Conservation (phyloP, 2,888 invertebrate species). For the Trypoxylon attenuatum region DNA sequence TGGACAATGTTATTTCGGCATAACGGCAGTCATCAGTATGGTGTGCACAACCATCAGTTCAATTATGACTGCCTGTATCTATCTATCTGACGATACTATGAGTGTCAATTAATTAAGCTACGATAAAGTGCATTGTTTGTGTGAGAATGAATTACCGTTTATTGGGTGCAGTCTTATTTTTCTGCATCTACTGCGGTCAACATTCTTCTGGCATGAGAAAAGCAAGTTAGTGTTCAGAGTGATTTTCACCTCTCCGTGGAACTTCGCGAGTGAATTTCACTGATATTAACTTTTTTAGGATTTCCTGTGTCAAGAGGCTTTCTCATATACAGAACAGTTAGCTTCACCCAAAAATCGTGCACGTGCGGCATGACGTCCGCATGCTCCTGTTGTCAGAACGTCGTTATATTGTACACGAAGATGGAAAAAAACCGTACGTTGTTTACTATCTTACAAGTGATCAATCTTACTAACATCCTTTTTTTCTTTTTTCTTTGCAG, state of each 20-base stretch:
- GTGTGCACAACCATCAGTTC: conserved; percentile 1
- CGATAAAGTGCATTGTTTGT: conserved; percentile 9
- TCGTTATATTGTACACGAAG: conserved; percentile 56
- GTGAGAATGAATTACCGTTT: conserved; percentile 32
- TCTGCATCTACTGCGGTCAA: conserved; percentile 11
- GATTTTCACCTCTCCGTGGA: neutral
- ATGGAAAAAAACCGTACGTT: conserved; percentile 56
- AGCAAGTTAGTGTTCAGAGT: conserved; percentile 28
- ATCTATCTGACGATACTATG: neutral
- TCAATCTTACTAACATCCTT: too few relatives aligned
- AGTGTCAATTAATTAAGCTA: neutral
- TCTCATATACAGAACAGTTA: conserved; percentile 50
- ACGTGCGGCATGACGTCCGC: conserved; percentile 44
- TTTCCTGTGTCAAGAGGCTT: conserved; percentile 30
- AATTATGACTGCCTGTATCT: conserved; percentile 2
- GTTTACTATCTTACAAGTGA: too few relatives aligned
- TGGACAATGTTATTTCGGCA: conserved; percentile 20
- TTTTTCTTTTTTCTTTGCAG: conserved; percentile 40
- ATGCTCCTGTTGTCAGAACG: conserved; percentile 65
- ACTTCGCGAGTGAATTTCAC: neutral
- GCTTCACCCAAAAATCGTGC: conserved; percentile 55
- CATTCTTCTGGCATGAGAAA: neutral
- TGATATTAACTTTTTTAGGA: conserved; percentile 13
- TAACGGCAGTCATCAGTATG: conserved; percentile 5
- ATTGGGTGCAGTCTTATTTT: conserved; percentile 22